A percentile compares a stretch with the other conserved stretches of the same genome.
Conservation (phyloP, 2,888 invertebrate genomes). For the Campopleginae sp. region DNA sequence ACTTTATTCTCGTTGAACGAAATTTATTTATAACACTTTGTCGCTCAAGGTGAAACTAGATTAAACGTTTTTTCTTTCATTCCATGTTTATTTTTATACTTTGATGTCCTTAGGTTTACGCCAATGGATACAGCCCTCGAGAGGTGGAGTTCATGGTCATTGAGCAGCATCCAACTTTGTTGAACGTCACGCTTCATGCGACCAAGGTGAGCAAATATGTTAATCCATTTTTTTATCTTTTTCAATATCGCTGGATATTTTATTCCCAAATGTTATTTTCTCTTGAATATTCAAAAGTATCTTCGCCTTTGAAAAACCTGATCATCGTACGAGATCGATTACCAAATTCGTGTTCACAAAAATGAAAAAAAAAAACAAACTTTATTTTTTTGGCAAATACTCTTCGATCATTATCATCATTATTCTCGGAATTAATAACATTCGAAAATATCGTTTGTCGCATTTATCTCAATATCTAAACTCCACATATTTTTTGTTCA, state of each 20-base stretch:
- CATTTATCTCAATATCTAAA: background rate
- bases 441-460: background rate
- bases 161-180: constrained; percentile 92
- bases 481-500: background rate
- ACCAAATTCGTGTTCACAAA: background rate
- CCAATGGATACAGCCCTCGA: constrained; percentile 92
- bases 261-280: background rate
- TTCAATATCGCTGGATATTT: background rate
- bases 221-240: background rate
- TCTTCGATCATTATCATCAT: background rate
- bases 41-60: background rate
- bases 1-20: constrained; percentile 7
- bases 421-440: background rate
- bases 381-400: background rate
- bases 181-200: constrained; percentile 92
- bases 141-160: constrained; percentile 95
- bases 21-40: background rate
- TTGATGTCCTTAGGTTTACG: constrained; percentile 88
- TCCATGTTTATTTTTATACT: constrained; percentile 11
- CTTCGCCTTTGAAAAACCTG: background rate
- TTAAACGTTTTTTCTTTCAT: constrained; percentile 2
- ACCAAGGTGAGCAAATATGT: constrained; percentile 88
- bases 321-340: background rate
- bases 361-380: background rate
- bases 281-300: background rate